Evolutionary conservation across 1,140 invertebrate genomes (phyloP).

Genomic region (Philotrypesis tridentata): DNA sequence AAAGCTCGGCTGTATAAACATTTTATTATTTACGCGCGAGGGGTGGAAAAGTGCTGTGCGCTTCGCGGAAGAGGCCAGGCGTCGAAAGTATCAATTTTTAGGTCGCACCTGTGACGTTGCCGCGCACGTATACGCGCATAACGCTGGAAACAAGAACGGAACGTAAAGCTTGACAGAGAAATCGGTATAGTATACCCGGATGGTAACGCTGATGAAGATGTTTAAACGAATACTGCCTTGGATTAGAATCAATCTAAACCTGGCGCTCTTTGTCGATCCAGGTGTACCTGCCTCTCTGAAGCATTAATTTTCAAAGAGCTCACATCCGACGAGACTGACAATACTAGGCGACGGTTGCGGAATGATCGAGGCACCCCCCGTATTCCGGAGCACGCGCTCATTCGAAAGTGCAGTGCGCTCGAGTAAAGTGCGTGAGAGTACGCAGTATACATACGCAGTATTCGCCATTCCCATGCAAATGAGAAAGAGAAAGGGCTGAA

Average conservation of each 20-base stretch:
- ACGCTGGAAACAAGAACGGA: not conserved
- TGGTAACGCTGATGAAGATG: not conserved
- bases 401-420: not conserved
- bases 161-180: not conserved
- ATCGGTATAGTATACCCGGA: not conserved
- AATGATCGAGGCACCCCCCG: not conserved
- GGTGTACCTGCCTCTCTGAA: too few relatives aligned
- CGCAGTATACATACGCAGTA: not conserved
- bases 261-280: too few relatives aligned
- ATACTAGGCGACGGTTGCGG: not conserved
- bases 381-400: not conserved
- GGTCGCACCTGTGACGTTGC: not conserved
- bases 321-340: not conserved
- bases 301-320: too few relatives aligned
- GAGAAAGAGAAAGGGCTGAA: constrained; percentile 32
- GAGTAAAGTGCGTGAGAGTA: not conserved
- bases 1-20: not conserved
- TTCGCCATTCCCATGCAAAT: constrained; percentile 61
- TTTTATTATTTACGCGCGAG: not conserved
- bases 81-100: not conserved
- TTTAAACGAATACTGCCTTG: too few relatives aligned
- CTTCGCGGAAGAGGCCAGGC: not conserved
- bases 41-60: not conserved
- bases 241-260: too few relatives aligned
- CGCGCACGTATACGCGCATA: not conserved